phyloP scores from a whole-genome alignment of 2,113 vertebrate genomes.

The Egretta garzetta region DNA sequence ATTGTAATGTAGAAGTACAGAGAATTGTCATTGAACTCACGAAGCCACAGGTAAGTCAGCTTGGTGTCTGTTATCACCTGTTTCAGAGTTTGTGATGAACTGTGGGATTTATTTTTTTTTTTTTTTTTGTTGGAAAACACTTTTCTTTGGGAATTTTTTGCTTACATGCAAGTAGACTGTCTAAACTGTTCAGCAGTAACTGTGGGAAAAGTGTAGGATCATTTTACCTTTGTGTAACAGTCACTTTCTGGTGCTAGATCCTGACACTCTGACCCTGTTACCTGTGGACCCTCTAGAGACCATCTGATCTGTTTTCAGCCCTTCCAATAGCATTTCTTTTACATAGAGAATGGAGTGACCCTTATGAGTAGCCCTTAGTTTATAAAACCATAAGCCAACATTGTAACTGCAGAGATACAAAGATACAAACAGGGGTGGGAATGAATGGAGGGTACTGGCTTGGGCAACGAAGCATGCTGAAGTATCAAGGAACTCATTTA shows the following conservation, averaged over 20 bases:
- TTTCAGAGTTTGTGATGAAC: background rate
- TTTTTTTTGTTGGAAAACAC: background rate
- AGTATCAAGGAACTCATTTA: background rate
- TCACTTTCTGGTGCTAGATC: background rate
- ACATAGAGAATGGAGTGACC: background rate
- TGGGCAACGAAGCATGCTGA: background rate
- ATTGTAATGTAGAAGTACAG: slow-evolving; percentile 90
- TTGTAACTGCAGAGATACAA: background rate
- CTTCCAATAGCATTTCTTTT: background rate
- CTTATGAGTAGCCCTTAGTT: background rate
- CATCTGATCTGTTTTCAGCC: background rate
- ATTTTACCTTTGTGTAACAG: background rate
- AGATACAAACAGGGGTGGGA: background rate
- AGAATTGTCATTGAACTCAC: slow-evolving; percentile 92
- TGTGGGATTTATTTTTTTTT: background rate
- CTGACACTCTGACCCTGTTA: background rate
- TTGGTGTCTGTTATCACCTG: background rate
- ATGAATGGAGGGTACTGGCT: background rate
- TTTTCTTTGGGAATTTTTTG: background rate
- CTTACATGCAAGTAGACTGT: background rate
- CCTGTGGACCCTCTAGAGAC: background rate
- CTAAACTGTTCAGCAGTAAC: background rate
- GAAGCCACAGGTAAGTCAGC: slow-evolving; percentile 83
- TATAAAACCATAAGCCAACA: background rate
- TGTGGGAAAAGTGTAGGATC: background rate